Conservation (phyloP, 23 tunicate species). For the Phallusia fumigata region DNA sequence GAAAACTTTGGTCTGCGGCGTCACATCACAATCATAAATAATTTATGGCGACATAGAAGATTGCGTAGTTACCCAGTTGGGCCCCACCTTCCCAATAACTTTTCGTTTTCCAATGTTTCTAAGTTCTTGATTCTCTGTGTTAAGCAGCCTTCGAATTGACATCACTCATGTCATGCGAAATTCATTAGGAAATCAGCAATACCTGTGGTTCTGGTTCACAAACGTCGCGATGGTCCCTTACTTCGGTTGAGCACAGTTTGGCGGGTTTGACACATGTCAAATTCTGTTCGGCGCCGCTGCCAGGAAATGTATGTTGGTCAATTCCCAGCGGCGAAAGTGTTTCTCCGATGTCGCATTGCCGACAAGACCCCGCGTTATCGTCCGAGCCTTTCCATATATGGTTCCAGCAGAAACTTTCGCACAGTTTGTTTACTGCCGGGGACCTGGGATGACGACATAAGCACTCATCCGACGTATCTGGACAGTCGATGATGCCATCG, state of each 20-base stretch:
- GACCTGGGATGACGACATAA: conserved; percentile 31
- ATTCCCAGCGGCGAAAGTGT: not conserved
- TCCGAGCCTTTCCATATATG: conserved; percentile 24
- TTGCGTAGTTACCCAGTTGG: no score
- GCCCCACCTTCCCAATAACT: no score
- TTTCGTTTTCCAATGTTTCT: no score
- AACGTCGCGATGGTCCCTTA: not conserved
- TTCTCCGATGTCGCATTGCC: conserved; percentile 25
- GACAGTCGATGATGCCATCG: conserved; percentile 51
- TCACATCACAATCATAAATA: no score
- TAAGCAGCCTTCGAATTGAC: no score
- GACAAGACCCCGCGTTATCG: conserved; percentile 17
- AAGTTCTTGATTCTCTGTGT: no score
- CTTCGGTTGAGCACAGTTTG: conserved; percentile 21
- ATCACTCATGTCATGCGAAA: no score
- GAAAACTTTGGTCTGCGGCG: no score
- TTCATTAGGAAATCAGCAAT: not conserved
- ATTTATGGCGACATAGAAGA: no score
- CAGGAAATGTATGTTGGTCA: not conserved
- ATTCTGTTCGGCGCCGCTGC: no score
- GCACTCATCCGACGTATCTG: conserved; percentile 59
- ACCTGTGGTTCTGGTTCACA: not conserved
- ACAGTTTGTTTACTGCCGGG: conserved; percentile 9
- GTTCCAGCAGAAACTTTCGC: conserved; percentile 34
- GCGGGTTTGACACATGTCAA: not conserved